A percentile compares a stretch with the other conserved stretches of the same genome.
Evolutionary conservation across 2,888 invertebrate genomes (phyloP).

Genomic region (Notodromas monacha): DNA sequence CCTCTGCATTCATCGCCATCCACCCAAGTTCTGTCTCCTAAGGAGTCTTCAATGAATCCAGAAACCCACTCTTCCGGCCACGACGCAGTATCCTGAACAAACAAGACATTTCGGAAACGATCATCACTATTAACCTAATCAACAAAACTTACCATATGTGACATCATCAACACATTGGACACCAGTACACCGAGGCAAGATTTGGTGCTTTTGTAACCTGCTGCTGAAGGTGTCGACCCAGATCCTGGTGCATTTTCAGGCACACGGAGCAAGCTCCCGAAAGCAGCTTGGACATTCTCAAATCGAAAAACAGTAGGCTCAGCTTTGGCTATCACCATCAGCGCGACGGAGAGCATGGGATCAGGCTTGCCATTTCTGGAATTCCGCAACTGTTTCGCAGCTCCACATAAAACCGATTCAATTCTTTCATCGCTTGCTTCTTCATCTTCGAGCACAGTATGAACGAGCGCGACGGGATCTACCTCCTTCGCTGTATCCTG

Average conservation of each 20-base stretch:
- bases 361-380: conserved; percentile 51
- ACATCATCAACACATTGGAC: conserved; percentile 46
- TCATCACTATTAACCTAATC: too few relatives aligned
- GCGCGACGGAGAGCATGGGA: conserved; percentile 34
- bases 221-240: too few relatives aligned
- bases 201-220: conserved; percentile 9
- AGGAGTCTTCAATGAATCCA: conserved; percentile 45
- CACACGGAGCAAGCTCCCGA: conserved; percentile 49
- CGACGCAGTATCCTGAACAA: conserved; percentile 32
- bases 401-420: conserved; percentile 53
- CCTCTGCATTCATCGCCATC: conserved; percentile 64
- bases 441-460: too few relatives aligned
- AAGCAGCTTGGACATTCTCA: conserved; percentile 18
- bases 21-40: conserved; percentile 73
- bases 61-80: conserved; percentile 80
- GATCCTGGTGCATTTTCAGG: too few relatives aligned
- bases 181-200: too few relatives aligned
- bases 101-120: too few relatives aligned
- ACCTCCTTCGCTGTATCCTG: too few relatives aligned
- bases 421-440: conserved; percentile 31
- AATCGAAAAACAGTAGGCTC: conserved; percentile 25
- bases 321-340: conserved; percentile 45
- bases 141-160: too few relatives aligned
- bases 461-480: too few relatives aligned
- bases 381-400: conserved; percentile 36